These are phyloP conservation scores for Synergus gifuensis DNA, from an alignment of 2,888 invertebrate species.

Conservation along the genomic window DNA sequence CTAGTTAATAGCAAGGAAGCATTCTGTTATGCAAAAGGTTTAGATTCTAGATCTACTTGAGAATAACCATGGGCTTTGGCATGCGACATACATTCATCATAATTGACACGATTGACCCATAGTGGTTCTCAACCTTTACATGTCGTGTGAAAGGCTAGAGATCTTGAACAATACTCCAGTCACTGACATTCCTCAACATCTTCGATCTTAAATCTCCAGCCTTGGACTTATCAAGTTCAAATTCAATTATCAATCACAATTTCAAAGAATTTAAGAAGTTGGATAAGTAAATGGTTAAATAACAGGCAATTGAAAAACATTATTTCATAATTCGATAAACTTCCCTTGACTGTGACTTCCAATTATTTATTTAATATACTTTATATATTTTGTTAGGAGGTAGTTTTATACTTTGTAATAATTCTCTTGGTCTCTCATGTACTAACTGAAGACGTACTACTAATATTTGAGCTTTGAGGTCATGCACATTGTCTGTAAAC, in stretches of 20 bases:
- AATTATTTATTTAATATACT: not conserved
- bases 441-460: not conserved
- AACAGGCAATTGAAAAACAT: not conserved
- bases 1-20: not conserved
- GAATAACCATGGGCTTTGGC: constrained; percentile 51
- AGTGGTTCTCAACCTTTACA: constrained; percentile 66
- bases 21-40: constrained; percentile 36
- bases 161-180: not conserved
- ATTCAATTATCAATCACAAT: not conserved
- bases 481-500: constrained; percentile 21
- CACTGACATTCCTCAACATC: not conserved
- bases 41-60: constrained; percentile 43
- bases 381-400: not conserved
- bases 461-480: constrained; percentile 38
- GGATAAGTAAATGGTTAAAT: not conserved
- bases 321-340: too few relatives aligned
- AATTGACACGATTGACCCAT: constrained; percentile 74
- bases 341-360: not conserved
- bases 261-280: not conserved
- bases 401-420: not conserved
- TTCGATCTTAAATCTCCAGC: not conserved
- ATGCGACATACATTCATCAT: constrained; percentile 70
- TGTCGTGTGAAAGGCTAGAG: constrained; percentile 51
- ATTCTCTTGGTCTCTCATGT: not conserved
- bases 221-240: not conserved